Evolutionary conservation across 2,888 invertebrate species (phyloP), one percentile per base, ranked within the genome.

Genomic region (Apotomis turbidana): DNA sequence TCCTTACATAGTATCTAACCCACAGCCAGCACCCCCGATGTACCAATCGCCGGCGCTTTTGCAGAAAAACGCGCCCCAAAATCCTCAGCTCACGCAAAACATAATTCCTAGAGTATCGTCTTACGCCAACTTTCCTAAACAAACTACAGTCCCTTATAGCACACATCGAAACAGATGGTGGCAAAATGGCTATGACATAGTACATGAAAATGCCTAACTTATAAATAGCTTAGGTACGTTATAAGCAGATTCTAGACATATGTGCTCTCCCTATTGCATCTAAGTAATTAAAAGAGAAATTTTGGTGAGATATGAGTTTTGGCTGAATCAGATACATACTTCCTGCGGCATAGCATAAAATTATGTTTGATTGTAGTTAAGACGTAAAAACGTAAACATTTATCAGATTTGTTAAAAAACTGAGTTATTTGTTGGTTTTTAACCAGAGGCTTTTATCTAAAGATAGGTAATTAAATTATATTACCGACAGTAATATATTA

Each of bases 151-250:
- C 12, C 78, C 85, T 38, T 85, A 80, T 10, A 78, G 71, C 49
- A 62, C 62, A 10, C 70, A 71, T 2, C 81, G 74, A 38, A 79
- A 74, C 46, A 80, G 79, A 4, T 90, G 87, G 88, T 88, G 87
- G 85, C 71, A 78, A 6, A 85, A 74, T 13, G 78, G 81, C 58
- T 89, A 88, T 74, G 78, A 87, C 71, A n/a, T n/a, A n/a, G 81
- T 89, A 51, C 81, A 78, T 73, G 86, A 87, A 71, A 78, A 36
- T 5, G 55, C 67, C 51, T 62, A 38, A 70, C 15, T 41, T n/a
- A 15, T 52, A 38, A 61, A 52, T 36, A 52, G 49, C 8, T 13
- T 46, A 55, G 5, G 12, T 46, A 44, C 38, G 38, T 38, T 38
- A 38, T 36, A 58, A 38, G 12, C 12, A 38, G 38, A n/a, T 5